Evolutionary conservation across 2,797 vertebrate genomes (phyloP).

Genomic region (Octomys mimax): DNA sequence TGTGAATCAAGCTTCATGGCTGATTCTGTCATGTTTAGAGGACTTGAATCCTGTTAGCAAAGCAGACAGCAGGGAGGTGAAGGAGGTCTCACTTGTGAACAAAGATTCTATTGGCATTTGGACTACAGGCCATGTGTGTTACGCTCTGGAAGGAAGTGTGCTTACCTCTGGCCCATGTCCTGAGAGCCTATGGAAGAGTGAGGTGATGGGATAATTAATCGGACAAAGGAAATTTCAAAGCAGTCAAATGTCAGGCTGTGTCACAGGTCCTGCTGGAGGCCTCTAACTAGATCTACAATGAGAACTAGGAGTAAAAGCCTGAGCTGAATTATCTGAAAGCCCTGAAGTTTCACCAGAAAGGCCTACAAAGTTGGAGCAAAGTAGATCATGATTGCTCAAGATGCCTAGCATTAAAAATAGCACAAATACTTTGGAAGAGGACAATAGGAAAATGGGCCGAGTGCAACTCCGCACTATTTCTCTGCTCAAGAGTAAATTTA

Average conservation of each 20-base stretch:
- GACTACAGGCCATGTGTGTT: neutral
- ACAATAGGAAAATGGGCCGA: neutral
- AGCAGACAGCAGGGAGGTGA: neutral
- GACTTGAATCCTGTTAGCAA: neutral
- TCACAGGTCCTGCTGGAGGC: neutral
- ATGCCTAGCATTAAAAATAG: neutral
- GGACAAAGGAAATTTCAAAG: neutral
- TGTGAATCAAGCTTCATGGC: neutral
- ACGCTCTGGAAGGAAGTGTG: neutral
- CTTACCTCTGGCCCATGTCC: neutral
- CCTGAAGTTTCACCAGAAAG: neutral
- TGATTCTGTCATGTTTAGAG: neutral
- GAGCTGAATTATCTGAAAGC: neutral
- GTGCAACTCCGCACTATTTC: neutral
- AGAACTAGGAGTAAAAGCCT: neutral
- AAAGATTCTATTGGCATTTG: neutral
- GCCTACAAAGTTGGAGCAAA: neutral
- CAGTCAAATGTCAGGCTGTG: neutral
- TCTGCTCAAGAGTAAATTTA: neutral
- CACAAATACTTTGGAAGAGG: neutral
- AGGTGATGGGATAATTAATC: neutral
- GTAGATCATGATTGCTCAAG: neutral
- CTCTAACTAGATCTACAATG: neutral
- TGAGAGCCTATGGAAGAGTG: neutral
- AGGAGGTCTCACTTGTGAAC: neutral